Percentiles rank a stretch among this genome's conserved stretches.
Conservation (phyloP, 2,888 invertebrate genomes). For the Phaonia tiefii region DNA sequence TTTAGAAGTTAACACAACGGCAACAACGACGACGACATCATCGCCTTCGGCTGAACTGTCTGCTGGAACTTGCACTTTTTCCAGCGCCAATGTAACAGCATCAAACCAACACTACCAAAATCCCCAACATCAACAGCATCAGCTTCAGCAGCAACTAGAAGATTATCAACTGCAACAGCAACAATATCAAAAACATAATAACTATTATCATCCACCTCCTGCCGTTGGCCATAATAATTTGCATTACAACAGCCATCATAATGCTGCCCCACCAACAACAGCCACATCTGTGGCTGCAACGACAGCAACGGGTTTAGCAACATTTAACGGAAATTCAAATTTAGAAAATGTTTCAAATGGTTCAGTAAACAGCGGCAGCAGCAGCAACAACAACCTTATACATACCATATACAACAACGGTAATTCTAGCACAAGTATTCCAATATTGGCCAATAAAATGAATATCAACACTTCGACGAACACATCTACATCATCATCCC, state of each 20-base stretch:
- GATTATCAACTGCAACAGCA: slow-evolving; percentile 55
- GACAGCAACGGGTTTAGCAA: slow-evolving; percentile 73
- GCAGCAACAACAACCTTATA: slow-evolving; percentile 69
- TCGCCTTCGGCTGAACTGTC: too few relatives aligned
- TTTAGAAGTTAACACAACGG: slow-evolving; percentile 39
- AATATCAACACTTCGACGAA: slow-evolving; percentile 52
- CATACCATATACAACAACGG: slow-evolving; percentile 50
- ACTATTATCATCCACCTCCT: slow-evolving; percentile 65
- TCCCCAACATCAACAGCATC: slow-evolving; percentile 59
- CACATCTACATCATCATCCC: slow-evolving; percentile 65
- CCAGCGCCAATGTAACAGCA: slow-evolving; percentile 50
- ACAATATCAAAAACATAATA: slow-evolving; percentile 58
- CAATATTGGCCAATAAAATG: slow-evolving; percentile 52
- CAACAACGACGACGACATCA: slow-evolving; percentile 45
- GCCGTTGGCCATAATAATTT: slow-evolving; percentile 50
- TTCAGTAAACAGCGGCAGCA: slow-evolving; percentile 68
- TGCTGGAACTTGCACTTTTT: slow-evolving; percentile 69
- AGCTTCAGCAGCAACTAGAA: slow-evolving; percentile 67
- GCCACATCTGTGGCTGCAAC: slow-evolving; percentile 18
- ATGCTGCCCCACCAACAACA: slow-evolving; percentile 34
- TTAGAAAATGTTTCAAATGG: slow-evolving; percentile 73
- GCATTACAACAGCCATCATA: slow-evolving; percentile 37
- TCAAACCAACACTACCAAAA: slow-evolving; percentile 63
- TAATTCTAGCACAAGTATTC: slow-evolving; percentile 56
- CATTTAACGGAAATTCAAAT: slow-evolving; percentile 79